Evolutionary conservation across 2,888 invertebrate genomes (phyloP).

Genomic region (Morinoia aosen): DNA sequence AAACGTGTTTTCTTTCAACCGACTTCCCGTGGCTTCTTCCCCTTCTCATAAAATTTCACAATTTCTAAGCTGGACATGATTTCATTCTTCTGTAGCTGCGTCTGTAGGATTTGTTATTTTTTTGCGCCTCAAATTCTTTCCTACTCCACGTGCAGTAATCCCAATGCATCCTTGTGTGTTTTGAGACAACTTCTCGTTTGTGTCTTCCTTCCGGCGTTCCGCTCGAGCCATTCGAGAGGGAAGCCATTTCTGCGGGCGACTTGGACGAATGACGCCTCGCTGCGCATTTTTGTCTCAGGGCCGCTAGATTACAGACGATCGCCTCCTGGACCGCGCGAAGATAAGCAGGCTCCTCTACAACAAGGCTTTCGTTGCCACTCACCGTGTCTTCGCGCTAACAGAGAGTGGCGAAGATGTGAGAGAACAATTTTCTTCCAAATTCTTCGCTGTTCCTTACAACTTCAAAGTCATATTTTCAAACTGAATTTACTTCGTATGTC

Average conservation of each 20-base stretch:
- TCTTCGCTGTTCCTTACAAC: background rate
- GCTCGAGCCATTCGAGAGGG: background rate
- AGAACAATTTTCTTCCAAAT: background rate
- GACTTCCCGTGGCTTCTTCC: background rate
- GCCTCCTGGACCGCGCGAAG: background rate
- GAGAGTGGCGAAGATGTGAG: background rate
- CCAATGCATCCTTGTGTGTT: background rate
- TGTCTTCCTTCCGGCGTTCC: background rate
- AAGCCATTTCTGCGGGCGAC: conserved; percentile 35
- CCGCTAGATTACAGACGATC: conserved; percentile 30
- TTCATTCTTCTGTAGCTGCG: background rate
- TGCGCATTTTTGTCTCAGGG: conserved; percentile 32
- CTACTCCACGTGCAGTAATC: background rate
- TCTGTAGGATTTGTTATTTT: too few relatives aligned
- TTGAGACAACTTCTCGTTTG: background rate
- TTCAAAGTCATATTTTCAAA: background rate
- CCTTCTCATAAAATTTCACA: background rate
- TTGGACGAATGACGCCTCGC: conserved; percentile 32
- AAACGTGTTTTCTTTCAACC: background rate
- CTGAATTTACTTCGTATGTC: background rate
- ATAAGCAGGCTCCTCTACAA: background rate
- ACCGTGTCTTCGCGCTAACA: background rate
- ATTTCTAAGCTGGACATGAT: background rate
- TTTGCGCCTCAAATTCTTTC: background rate
- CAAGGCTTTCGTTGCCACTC: background rate